These are phyloP conservation scores for Symphodus melops DNA, from an alignment of 2,113 vertebrate species.

Conservation along the genomic window DNA sequence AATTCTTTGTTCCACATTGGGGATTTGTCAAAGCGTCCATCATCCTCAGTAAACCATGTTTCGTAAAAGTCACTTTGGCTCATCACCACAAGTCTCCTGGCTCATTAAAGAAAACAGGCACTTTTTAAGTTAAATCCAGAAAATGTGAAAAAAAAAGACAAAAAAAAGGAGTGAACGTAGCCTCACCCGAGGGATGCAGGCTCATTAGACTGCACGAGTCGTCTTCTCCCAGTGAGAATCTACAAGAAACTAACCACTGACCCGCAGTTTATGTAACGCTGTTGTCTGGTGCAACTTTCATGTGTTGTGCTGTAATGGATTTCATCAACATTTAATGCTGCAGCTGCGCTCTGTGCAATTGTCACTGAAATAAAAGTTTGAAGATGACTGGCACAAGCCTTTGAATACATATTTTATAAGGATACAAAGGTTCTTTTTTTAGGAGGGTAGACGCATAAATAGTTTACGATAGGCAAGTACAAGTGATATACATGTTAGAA, in stretches of 20 bases:
- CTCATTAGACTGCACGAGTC: slow-evolving; percentile 43
- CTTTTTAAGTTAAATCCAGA: slow-evolving; percentile 7
- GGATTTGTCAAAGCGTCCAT: slow-evolving; percentile 24
- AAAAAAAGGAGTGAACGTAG: slow-evolving; percentile 22
- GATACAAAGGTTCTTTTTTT: not conserved
- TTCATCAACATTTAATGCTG: slow-evolving; percentile 44
- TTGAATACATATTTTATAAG: not conserved
- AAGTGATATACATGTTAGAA: not conserved
- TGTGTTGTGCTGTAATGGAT: slow-evolving; percentile 23
- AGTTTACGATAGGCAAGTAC: not conserved
- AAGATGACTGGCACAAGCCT: not conserved
- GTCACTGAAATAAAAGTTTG: slow-evolving; percentile 13
- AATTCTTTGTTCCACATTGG: slow-evolving; percentile 8
- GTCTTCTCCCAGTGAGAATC: slow-evolving; percentile 16
- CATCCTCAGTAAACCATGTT: slow-evolving; percentile 11
- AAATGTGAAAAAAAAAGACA: not conserved
- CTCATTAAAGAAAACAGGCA: slow-evolving; percentile 47
- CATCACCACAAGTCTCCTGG: slow-evolving; percentile 22
- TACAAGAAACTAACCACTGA: slow-evolving; percentile 11
- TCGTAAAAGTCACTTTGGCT: slow-evolving; percentile 12
- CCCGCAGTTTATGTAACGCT: slow-evolving; percentile 21
- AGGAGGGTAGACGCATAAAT: too few species aligned
- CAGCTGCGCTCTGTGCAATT: slow-evolving; percentile 2
- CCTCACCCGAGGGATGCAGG: slow-evolving; percentile 10
- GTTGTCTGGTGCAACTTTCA: slow-evolving; percentile 38